phyloP scores from a whole-genome alignment of 2,888 invertebrate genomes.

The Galerucella pusilla region DNA sequence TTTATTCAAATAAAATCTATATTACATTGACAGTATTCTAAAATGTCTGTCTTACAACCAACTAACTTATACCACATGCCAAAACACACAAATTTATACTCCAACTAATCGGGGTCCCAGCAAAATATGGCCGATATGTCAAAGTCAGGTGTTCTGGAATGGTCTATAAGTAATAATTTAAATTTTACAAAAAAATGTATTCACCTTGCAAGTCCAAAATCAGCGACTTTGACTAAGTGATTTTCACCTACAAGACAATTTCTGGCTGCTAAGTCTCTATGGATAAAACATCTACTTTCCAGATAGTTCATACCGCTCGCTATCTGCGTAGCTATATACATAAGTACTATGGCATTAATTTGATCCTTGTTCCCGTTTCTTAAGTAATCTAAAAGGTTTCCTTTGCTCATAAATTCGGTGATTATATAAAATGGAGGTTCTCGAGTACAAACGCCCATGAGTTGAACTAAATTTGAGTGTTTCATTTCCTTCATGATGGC shows the following conservation, averaged over 20 bases:
- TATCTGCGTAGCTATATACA: slow-evolving; percentile 99
- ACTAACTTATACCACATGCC: too few relatives aligned
- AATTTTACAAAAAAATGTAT: background rate
- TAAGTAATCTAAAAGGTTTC: slow-evolving; percentile 96
- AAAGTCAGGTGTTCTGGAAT: too few relatives aligned
- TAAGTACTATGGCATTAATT: slow-evolving; percentile 93
- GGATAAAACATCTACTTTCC: slow-evolving; percentile 95
- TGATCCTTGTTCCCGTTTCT: slow-evolving; percentile 86
- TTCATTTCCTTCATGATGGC: slow-evolving; percentile 99
- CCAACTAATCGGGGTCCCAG: too few relatives aligned
- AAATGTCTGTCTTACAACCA: too few relatives aligned
- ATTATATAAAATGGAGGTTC: slow-evolving; percentile 99
- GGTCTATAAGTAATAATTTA: background rate
- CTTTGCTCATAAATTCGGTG: slow-evolving; percentile 99
- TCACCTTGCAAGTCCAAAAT: slow-evolving; percentile 90
- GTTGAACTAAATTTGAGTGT: slow-evolving; percentile 97
- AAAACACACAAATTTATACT: too few relatives aligned
- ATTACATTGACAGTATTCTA: too few relatives aligned
- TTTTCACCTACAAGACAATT: slow-evolving; percentile 98
- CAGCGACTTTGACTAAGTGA: slow-evolving; percentile 98
- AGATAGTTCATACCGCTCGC: slow-evolving; percentile 99
- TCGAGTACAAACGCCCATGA: slow-evolving; percentile 97
- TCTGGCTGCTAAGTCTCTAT: slow-evolving; percentile 97
- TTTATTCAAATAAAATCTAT: too few relatives aligned
- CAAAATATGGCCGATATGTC: too few relatives aligned